Percentiles rank a stretch among this genome's conserved stretches.
phyloP scores from a whole-genome alignment of 2,797 vertebrate species.

The Trachurus trachurus region DNA sequence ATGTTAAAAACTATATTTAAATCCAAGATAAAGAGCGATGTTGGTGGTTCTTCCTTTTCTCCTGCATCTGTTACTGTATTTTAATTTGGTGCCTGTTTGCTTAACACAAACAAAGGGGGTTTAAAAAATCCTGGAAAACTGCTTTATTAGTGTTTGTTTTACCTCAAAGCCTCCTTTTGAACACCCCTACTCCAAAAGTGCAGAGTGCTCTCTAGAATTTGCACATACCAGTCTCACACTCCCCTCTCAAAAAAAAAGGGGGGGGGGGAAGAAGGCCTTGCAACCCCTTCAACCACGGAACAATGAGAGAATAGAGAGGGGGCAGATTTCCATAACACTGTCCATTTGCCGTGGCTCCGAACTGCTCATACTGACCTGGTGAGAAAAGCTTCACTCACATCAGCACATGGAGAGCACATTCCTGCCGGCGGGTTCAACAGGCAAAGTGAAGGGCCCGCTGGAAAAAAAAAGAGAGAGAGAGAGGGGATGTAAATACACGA shows the following conservation, averaged over 20 bases:
- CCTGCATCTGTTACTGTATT: background rate
- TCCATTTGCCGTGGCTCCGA: conserved; percentile 56
- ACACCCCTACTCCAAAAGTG: conserved; percentile 37
- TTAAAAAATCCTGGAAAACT: background rate
- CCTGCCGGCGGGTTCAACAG: conserved; percentile 32
- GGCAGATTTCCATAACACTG: conserved; percentile 81
- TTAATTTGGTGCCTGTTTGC: background rate
- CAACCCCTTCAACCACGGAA: conserved; percentile 64
- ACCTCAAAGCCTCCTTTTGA: conserved; percentile 21
- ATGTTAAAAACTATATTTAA: conserved; percentile 11
- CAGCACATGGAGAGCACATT: conserved; percentile 24
- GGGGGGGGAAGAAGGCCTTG: conserved; percentile 17
- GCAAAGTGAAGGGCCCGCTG: conserved; percentile 19
- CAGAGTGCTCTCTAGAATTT: conserved; percentile 55
- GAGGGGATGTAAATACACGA: conserved; percentile 32
- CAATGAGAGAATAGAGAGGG: conserved; percentile 76
- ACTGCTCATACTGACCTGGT: conserved; percentile 58
- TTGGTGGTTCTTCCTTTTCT: background rate
- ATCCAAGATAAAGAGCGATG: background rate
- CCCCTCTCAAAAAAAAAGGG: conserved; percentile 27
- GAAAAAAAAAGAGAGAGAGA: background rate
- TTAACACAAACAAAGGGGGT: background rate
- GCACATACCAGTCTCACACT: conserved; percentile 61
- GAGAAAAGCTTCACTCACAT: conserved; percentile 58
- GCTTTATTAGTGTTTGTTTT: conserved; percentile 37